Evolutionary conservation across 1,140 invertebrate species (phyloP).

Genomic region (Zaprionus africanus): DNA sequence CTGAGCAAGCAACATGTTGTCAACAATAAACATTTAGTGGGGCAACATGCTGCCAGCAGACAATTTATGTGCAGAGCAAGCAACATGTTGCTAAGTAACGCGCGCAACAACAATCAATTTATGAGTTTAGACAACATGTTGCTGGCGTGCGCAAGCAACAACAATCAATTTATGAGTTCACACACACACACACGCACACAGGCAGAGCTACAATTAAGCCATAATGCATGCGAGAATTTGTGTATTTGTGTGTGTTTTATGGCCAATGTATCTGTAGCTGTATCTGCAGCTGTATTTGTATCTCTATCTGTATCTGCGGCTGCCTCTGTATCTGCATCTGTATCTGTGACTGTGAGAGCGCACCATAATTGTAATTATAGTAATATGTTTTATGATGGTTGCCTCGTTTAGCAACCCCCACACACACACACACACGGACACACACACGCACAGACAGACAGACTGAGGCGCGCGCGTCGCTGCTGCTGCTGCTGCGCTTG

Average conservation of each 20-base stretch:
- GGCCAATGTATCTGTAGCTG: slow-evolving; percentile 41
- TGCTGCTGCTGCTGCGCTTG: slow-evolving; percentile 55
- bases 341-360: slow-evolving; percentile 48
- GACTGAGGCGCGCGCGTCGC: slow-evolving; percentile 48
- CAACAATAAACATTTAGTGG: no score
- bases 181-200: not conserved
- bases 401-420: slow-evolving; percentile 77
- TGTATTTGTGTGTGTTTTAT: slow-evolving; percentile 63
- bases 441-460: slow-evolving; percentile 10
- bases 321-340: slow-evolving; percentile 18
- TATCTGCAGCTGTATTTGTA: slow-evolving; percentile 64
- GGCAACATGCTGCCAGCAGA: slow-evolving; percentile 38
- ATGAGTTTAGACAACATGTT: slow-evolving; percentile 48
- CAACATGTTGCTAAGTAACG: slow-evolving; percentile 14
- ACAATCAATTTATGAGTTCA: slow-evolving; percentile 38
- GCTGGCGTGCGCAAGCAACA: slow-evolving; percentile 33
- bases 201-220: slow-evolving; percentile 69
- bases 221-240: slow-evolving; percentile 77
- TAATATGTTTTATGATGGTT: slow-evolving; percentile 83
- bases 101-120: slow-evolving; percentile 39
- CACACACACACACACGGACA: slow-evolving; percentile 39
- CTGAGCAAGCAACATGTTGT: no score
- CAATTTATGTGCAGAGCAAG: not conserved
- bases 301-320: slow-evolving; percentile 28
- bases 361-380: slow-evolving; percentile 82